Conservation (phyloP, 2,888 invertebrate genomes). For the Ormyrus thymus region DNA sequence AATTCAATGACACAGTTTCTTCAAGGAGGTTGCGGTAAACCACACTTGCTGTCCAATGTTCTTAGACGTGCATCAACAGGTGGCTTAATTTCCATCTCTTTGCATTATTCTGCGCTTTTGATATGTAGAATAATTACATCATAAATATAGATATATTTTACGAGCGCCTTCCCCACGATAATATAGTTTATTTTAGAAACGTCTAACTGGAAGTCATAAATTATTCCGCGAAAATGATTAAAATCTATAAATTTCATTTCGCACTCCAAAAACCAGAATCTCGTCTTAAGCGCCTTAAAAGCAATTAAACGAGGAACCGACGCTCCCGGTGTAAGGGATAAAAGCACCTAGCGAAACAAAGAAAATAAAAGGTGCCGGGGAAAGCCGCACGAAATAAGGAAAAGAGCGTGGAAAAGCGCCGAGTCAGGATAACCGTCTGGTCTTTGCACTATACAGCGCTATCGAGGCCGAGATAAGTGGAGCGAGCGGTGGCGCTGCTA, state of each 20-base stretch:
- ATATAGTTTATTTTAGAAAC: too few species aligned
- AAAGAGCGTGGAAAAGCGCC: constrained; percentile 15
- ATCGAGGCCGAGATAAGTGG: constrained; percentile 66
- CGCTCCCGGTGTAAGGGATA: neutral
- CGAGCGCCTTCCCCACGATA: too few species aligned
- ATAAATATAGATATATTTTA: too few species aligned
- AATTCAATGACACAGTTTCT: too few species aligned
- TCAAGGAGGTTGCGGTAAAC: too few species aligned
- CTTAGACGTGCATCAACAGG: constrained; percentile 41
- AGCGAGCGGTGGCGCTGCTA: constrained; percentile 61
- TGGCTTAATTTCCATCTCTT: constrained; percentile 35
- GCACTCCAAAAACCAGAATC: too few species aligned
- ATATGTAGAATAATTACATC: neutral
- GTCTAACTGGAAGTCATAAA: too few species aligned
- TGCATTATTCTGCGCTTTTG: constrained; percentile 1
- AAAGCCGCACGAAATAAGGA: neutral
- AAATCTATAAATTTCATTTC: too few species aligned
- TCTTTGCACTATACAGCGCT: neutral
- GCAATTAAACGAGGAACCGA: constrained; percentile 22
- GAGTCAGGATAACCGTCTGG: constrained; percentile 14
- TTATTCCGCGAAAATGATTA: too few species aligned
- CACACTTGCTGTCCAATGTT: constrained; percentile 25
- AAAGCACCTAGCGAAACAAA: constrained; percentile 42
- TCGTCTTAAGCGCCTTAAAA: constrained; percentile 22
- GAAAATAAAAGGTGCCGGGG: constrained; percentile 24